A percentile compares a stretch with the other conserved stretches of the same genome.
Conservation (phyloP, 92 coral and sea anemone species). For the Phenganax stokvisi region DNA sequence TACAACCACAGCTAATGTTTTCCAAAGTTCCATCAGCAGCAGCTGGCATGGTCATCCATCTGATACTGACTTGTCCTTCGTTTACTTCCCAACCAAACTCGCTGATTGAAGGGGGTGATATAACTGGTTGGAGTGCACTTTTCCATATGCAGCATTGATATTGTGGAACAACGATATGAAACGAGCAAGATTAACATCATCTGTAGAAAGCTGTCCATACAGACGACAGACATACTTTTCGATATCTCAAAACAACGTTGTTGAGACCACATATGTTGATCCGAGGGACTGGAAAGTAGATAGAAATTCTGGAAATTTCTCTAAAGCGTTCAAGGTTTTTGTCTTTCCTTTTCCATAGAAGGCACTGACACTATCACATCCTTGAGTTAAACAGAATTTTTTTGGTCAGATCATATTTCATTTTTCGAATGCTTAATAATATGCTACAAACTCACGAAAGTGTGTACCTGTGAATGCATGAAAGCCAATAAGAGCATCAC, state of each 20-base stretch:
- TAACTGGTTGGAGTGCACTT: neutral
- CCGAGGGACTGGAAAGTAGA: neutral
- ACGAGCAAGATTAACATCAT: neutral
- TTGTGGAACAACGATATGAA: no score
- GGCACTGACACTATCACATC: slow-evolving; percentile 4
- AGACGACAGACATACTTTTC: slow-evolving; percentile 14
- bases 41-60: neutral
- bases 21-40: neutral
- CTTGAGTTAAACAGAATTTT: neutral
- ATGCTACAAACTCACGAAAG: neutral
- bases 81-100: neutral
- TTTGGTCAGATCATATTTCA: neutral
- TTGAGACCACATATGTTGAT: neutral
- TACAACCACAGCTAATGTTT: neutral
- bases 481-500: slow-evolving; percentile 6
- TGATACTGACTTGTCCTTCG: neutral
- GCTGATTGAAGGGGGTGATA: neutral
- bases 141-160: neutral
- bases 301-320: neutral
- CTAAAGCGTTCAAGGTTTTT: neutral
- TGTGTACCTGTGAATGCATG: slow-evolving; percentile 7
- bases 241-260: neutral
- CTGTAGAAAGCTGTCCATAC: neutral
- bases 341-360: neutral
- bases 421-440: neutral